Base-by-base conservation (phyloP, 2,888 invertebrate species). In the Drosophila infuscata region DNA sequence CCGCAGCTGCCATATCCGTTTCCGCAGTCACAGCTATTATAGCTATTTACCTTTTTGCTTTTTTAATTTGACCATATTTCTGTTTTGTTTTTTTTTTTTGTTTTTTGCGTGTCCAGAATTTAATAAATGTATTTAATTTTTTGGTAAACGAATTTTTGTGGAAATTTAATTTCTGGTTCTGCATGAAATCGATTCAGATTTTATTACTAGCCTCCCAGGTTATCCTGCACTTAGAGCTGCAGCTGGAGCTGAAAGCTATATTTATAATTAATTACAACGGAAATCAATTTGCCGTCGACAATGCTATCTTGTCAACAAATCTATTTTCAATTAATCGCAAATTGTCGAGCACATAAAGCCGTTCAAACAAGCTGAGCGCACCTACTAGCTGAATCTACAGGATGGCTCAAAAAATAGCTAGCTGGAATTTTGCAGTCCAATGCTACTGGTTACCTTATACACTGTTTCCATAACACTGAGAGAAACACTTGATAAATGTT, bases 251-350 rank as follows among this genome's bases (percentile, higher is more conserved):
- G 74, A 79, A 85, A 87, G 82, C 79, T 73, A 51, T 25, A 17
- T 29, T 36, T 38, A 86, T 86, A 83, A 85, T 85, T 88, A 85
- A 85, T 88, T 85, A 86, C 75, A 78, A 82, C 80, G 75, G 82
- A 80, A 86, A 86, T 85, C 88, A 82, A 82, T 78, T 88, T 88
- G 82, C 75, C 76, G 86, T 83, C 78, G 82, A 86, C 88, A 85
- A 86, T 86, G 86, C 88, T 86, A 85, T 85, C 88, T 88, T 80
- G 51, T 62, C 73, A 77, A 80, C 82, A 88, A 85, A 85, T 85
- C 88, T 88, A 82, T 82, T 86, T 88, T 88, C 88, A 88, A 88
- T 85, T 88, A 88, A 85, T 83, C 83, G 75, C 86, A 85, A 85
- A 88, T 86, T 86, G 83, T 83, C 82, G 82, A 80, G 82, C 70